Base-by-base conservation (phyloP, 2,113 vertebrate genomes). In the Dipodomys ordii region DNA sequence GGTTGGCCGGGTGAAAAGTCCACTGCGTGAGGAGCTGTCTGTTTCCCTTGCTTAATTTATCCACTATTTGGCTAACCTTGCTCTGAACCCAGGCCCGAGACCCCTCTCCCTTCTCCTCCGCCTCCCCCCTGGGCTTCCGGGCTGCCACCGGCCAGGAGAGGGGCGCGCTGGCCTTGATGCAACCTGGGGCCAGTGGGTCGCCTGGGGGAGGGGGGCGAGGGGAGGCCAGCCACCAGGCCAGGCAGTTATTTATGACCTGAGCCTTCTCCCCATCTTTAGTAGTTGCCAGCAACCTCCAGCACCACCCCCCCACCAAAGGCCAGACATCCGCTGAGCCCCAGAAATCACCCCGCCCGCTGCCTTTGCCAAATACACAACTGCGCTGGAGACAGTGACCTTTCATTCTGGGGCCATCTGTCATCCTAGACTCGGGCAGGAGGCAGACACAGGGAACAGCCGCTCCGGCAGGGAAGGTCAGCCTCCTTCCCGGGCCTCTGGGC, bases 41-140 rank as follows among this genome's bases (percentile, higher is more conserved):
- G 98, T 98, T 98, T 98, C 97, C 97, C 97, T 97, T 81, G 96
- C 98, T 97, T 99, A 99, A 99, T 99, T 99, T 99, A 99, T 99
- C 99, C 97, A 97, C 97, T 99, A 99, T 99, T 99, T 99, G 99
- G 99, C 99, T 99, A 99, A 99, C 99, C 99, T 98, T 98, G 98
- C 98, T 98, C 99, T 99, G 99, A 99, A 99, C 99, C 98, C 98
- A 97, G 98, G 98, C 98, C 98, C 89, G 97, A 98, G 98, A 99
- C 98, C 98, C 98, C 53, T 97, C 96, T 98, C 98, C 98, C 97
- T 94, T 97, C 98, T 96, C 97, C 98, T 95, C 97, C 97, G 97
- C 97, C 92, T 97, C 95, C 97, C 96, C 97, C 92, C 94, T 76
- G 96, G 96, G 97, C 96, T 96, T 85, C 53, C 53, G 53, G 53